A percentile compares a stretch with the other conserved stretches of the same genome.
Evolutionary conservation across 2,888 invertebrate species (phyloP).

Genomic region (Lamproptera curius): DNA sequence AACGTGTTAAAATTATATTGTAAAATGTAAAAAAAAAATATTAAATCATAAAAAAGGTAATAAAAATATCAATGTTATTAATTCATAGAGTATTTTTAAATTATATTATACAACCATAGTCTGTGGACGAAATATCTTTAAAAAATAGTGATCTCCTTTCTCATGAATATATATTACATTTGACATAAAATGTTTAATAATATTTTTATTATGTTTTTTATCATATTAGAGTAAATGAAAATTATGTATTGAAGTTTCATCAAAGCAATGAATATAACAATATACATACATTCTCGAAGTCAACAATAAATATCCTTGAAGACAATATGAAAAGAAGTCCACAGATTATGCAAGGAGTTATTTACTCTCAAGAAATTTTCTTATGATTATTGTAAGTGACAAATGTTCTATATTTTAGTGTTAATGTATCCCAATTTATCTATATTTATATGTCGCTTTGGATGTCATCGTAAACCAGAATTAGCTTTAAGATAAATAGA

Average conservation of each 20-base stretch:
- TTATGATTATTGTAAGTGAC: conserved; percentile 73
- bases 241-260: conserved; percentile 1
- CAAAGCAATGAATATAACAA: not conserved
- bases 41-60: conserved; percentile 26
- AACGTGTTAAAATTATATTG: conserved; percentile 27
- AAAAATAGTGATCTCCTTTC: too few species aligned
- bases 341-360: conserved; percentile 34
- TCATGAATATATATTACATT: too few species aligned
- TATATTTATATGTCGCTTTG: conserved; percentile 72
- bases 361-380: conserved; percentile 57
- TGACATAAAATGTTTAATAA: too few species aligned
- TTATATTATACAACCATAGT: conserved; percentile 25
- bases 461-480: conserved; percentile 47
- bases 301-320: not conserved
- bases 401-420: conserved; percentile 62
- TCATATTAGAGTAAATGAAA: not conserved
- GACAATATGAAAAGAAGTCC: conserved; percentile 32
- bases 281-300: too few species aligned
- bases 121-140: conserved; percentile 30
- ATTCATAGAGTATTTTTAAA: conserved; percentile 31
- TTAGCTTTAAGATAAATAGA: conserved; percentile 36
- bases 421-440: conserved; percentile 53
- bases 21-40: conserved; percentile 23
- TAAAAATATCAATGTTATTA: conserved; percentile 30
- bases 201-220: too few species aligned